Percentiles rank a stretch among this genome's conserved stretches.
These are phyloP conservation scores for Sitta carolinensis DNA, from an alignment of 2,797 vertebrate species.

Conservation along the genomic window DNA sequence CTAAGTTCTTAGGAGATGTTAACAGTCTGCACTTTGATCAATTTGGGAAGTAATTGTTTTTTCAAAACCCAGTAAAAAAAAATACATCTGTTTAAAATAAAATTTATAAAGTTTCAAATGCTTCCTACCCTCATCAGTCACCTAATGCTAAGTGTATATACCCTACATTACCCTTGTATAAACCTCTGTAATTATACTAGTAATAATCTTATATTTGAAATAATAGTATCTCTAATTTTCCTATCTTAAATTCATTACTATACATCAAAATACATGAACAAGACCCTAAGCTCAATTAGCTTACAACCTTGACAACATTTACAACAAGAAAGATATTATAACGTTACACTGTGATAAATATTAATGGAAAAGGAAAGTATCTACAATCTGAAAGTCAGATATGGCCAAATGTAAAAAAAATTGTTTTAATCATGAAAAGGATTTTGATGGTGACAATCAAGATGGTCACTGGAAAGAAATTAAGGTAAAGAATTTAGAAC, in stretches of 20 bases:
- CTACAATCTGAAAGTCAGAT: not conserved
- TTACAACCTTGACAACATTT: not conserved
- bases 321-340: not conserved
- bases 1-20: not conserved
- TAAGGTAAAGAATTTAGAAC: not conserved
- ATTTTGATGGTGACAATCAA: not conserved
- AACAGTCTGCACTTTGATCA: not conserved
- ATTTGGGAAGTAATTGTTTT: not conserved
- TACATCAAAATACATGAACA: not conserved
- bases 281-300: not conserved
- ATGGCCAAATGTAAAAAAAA: not conserved
- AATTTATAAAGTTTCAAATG: not conserved
- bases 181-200: not conserved
- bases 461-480: not conserved
- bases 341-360: not conserved
- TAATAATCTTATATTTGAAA: not conserved
- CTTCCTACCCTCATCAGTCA: not conserved
- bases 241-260: not conserved
- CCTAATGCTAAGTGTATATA: not conserved
- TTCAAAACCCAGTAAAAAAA: not conserved
- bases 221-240: not conserved
- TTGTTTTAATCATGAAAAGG: not conserved
- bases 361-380: not conserved
- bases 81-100: not conserved
- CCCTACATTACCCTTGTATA: not conserved